Evolutionary conservation across 2,113 vertebrate species (phyloP).

Genomic region (Microtus oregoni): DNA sequence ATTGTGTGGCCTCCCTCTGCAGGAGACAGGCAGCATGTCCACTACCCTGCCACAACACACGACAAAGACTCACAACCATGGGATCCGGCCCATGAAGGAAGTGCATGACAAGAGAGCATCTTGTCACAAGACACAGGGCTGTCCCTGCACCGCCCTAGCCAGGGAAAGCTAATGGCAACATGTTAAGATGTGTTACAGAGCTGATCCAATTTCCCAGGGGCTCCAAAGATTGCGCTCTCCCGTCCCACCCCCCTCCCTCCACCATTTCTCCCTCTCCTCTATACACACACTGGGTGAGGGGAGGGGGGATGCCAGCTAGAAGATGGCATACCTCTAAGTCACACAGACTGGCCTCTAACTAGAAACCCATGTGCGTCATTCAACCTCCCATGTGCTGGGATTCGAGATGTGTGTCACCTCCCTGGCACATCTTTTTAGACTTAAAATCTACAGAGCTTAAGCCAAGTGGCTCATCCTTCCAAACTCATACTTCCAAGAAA

Average conservation of each 20-base stretch:
- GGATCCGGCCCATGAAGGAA: neutral
- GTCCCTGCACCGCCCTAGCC: neutral
- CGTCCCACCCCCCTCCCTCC: too few relatives aligned
- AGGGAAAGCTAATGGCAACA: neutral
- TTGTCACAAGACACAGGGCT: neutral
- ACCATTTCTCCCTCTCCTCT: too few relatives aligned
- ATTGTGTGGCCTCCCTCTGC: neutral
- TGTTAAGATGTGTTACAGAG: neutral
- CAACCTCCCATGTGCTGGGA: neutral
- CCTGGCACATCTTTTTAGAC: neutral
- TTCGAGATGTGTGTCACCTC: neutral
- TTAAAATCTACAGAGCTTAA: neutral
- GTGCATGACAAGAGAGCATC: neutral
- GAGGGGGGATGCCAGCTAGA: neutral
- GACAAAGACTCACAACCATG: neutral
- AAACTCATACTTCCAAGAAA: neutral
- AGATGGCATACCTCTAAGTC: neutral
- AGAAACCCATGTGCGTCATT: neutral
- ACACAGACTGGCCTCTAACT: neutral
- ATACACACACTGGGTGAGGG: too few relatives aligned
- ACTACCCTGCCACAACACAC: conserved; percentile 12
- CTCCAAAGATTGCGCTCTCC: neutral
- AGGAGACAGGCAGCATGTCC: neutral
- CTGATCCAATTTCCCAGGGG: neutral
- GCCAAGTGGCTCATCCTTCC: neutral